Percentiles rank a stretch among this genome's conserved stretches.
These are phyloP conservation scores for Lagodon rhomboides DNA, from an alignment of 2,797 vertebrate species.

Conservation along the genomic window DNA sequence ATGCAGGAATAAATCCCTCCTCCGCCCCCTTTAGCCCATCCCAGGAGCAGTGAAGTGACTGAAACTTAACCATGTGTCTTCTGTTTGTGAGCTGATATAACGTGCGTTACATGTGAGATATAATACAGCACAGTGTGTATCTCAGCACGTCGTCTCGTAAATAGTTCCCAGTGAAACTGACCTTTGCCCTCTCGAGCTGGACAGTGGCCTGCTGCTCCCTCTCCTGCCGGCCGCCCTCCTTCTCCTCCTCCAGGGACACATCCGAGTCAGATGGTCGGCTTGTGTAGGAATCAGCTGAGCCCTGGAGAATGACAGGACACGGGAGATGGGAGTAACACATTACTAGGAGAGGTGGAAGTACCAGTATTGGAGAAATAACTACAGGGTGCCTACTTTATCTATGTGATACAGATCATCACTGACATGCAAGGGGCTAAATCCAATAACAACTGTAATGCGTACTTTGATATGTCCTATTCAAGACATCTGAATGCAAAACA, in stretches of 20 bases:
- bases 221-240: constrained; percentile 95
- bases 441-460: constrained; percentile 9
- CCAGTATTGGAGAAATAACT: background rate
- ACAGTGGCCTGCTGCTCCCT: constrained; percentile 95
- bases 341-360: background rate
- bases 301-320: constrained; percentile 81
- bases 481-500: constrained; percentile 26
- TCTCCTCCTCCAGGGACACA: constrained; percentile 98
- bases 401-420: background rate
- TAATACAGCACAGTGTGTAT: background rate
- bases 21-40: too few relatives aligned
- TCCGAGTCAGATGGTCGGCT: constrained; percentile 99
- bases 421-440: background rate
- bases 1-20: background rate
- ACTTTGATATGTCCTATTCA: background rate
- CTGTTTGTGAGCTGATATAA: background rate
- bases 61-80: background rate
- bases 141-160: background rate
- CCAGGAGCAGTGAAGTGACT: background rate
- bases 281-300: constrained; percentile 98
- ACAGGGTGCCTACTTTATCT: background rate
- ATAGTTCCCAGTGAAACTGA: constrained; percentile 58
- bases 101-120: background rate
- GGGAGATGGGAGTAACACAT: constrained; percentile 36
- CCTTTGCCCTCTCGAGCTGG: constrained; percentile 98